These are phyloP conservation scores for Margaritifera margaritifera DNA, from an alignment of 2,888 invertebrate genomes.

Conservation along the genomic window DNA sequence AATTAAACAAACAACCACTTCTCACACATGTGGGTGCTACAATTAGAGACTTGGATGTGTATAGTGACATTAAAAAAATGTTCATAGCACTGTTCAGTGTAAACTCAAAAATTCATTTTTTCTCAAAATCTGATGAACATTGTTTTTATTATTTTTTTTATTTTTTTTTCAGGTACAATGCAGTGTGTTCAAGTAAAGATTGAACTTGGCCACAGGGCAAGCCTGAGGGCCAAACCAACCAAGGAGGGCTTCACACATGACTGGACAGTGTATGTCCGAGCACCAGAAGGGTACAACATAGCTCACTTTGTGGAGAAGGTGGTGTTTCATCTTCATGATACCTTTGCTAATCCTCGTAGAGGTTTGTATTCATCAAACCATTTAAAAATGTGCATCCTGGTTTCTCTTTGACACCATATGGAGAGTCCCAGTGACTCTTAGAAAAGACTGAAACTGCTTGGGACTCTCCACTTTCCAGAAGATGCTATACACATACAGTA, in stretches of 20 bases:
- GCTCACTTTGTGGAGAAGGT: slow-evolving; percentile 92
- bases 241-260: slow-evolving; percentile 96
- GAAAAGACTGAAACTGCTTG: no score
- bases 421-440: background rate
- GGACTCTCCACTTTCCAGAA: no score
- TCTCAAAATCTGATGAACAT: no score
- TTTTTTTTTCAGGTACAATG: slow-evolving; percentile 25
- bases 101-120: no score
- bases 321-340: slow-evolving; percentile 91
- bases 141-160: slow-evolving; percentile 47
- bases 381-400: background rate
- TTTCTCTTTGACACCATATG: background rate
- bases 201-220: slow-evolving; percentile 94
- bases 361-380: slow-evolving; percentile 76
- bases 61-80: no score
- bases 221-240: slow-evolving; percentile 85
- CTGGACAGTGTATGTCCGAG: slow-evolving; percentile 95
- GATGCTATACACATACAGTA: no score
- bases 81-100: no score
- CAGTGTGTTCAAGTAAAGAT: slow-evolving; percentile 82
- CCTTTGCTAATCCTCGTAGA: slow-evolving; percentile 92
- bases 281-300: slow-evolving; percentile 89
- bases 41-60: no score
- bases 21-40: no score
- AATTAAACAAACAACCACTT: no score